These are phyloP conservation scores for Serilophus lunatus DNA, from an alignment of 2,113 vertebrate species.

Conservation along the genomic window DNA sequence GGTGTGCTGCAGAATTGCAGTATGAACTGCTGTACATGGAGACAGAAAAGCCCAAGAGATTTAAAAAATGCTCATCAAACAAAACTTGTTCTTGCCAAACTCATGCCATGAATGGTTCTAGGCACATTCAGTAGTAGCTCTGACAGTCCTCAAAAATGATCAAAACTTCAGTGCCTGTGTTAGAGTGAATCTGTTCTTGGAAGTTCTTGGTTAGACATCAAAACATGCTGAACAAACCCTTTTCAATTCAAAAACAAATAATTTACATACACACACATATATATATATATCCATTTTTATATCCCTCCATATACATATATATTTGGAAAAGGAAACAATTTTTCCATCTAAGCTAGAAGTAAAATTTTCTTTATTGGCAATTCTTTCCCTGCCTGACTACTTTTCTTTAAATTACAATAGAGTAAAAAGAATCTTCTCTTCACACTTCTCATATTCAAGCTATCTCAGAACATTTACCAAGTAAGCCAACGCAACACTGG, in stretches of 20 bases:
- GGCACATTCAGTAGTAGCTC: background rate
- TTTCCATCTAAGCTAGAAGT: background rate
- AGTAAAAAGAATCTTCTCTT: background rate
- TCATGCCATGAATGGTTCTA: background rate
- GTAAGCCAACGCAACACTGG: background rate
- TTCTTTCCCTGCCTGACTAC: background rate
- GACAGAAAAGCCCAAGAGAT: background rate
- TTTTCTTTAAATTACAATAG: background rate
- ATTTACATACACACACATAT: background rate
- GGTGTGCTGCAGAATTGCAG: background rate
- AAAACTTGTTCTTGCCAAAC: background rate
- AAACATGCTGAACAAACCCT: background rate
- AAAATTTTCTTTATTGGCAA: background rate
- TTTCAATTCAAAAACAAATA: background rate
- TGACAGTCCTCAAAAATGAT: background rate
- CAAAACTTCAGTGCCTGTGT: background rate
- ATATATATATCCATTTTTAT: background rate
- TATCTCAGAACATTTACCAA: background rate
- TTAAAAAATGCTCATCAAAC: background rate
- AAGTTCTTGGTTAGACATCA: background rate
- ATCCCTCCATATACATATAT: background rate
- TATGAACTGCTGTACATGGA: background rate
- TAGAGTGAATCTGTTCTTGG: background rate
- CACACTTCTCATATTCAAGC: background rate
- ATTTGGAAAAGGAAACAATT: background rate